Percentiles rank a stretch among this genome's conserved stretches.
Conservation (phyloP, 2,888 invertebrate genomes). For the Corbicula japonica region DNA sequence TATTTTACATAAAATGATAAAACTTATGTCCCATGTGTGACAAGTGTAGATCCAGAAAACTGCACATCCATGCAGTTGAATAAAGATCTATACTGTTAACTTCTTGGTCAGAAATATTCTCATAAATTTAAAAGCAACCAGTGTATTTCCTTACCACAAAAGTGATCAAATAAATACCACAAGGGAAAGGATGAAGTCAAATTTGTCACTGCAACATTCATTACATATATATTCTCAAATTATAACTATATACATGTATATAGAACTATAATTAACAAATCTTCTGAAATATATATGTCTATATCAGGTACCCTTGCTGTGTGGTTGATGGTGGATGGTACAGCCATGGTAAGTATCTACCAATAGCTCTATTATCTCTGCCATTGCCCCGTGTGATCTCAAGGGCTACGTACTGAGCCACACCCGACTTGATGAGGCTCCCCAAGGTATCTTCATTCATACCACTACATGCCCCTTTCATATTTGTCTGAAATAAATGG, state of each 20-base stretch:
- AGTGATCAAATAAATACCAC: no score
- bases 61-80: no score
- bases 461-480: constrained; percentile 88
- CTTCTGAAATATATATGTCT: neutral
- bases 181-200: no score
- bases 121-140: neutral
- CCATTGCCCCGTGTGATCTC: constrained; percentile 95
- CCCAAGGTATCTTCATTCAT: constrained; percentile 97
- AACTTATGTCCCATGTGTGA: no score
- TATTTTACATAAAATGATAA: no score
- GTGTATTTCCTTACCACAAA: neutral
- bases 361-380: constrained; percentile 93
- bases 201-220: no score
- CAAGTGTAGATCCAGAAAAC: no score
- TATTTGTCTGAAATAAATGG: constrained; percentile 89
- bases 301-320: constrained; percentile 92
- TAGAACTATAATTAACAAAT: neutral
- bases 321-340: constrained; percentile 92
- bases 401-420: constrained; percentile 93
- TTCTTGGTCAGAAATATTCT: no score
- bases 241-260: no score
- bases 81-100: no score
- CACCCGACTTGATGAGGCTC: constrained; percentile 97
- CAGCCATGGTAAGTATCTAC: constrained; percentile 96
- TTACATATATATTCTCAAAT: no score